Conservation (phyloP, 2,797 vertebrate species). For the Bovichtus diacanthus region DNA sequence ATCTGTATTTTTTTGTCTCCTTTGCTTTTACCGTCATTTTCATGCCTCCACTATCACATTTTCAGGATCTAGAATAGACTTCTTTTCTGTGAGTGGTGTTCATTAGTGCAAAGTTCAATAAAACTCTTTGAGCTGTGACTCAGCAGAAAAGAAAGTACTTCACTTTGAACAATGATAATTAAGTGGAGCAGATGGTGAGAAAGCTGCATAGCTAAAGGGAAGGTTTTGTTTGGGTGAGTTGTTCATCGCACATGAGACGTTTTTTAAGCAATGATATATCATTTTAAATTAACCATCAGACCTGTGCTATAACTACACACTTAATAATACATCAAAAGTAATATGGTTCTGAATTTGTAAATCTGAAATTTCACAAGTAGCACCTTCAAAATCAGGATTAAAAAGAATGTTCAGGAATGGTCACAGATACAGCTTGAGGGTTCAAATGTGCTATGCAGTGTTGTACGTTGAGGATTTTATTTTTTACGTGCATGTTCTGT, state of each 20-base stretch:
- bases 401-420: not conserved
- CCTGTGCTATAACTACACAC: not conserved
- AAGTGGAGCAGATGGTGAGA: not conserved
- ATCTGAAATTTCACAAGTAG: not conserved
- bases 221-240: not conserved
- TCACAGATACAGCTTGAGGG: not conserved
- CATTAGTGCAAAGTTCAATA: not conserved
- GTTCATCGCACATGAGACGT: not conserved
- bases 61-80: not conserved
- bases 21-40: not conserved
- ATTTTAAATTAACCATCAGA: not conserved
- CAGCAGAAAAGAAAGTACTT: slow-evolving; percentile 6
- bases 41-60: not conserved
- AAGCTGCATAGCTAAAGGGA: not conserved
- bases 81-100: not conserved
- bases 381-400: not conserved
- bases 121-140: slow-evolving; percentile 17
- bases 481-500: not conserved
- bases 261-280: not conserved
- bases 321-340: not conserved
- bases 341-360: not conserved
- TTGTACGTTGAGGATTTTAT: not conserved
- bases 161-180: not conserved
- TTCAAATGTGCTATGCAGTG: not conserved
- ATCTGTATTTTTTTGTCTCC: not conserved